Base-by-base conservation (phyloP, 2,888 invertebrate species). In the Drosophila greeni region DNA sequence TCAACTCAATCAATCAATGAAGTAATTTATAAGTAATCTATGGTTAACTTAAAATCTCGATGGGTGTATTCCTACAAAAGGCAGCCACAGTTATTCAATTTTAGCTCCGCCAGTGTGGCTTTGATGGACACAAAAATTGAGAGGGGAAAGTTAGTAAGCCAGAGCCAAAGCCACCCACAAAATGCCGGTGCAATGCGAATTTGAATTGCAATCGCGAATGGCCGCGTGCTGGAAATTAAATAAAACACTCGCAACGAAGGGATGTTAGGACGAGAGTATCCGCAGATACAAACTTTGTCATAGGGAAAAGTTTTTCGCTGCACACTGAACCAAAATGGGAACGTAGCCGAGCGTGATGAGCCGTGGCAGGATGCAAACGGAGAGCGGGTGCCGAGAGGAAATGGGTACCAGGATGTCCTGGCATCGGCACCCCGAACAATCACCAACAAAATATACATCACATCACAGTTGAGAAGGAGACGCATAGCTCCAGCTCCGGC, bases 171-270 rank as follows among this genome's bases (percentile, higher is more conserved):
- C 40, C 33, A 14, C 11, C 12, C 34, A 18, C 20, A 23, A 31
- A 55, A 66, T 66, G 49, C 48, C 23, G 24, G 23, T 49, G 60
- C 53, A 49, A 53, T 60, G 55, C 52, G 45, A 56, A 54, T 66
- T 68, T 55, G 51, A 79, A 75, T 64, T 68, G 60, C 69, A 74
- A 80, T 69, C 62, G 52, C 64, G 72, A 80, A 58, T 69, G 59
- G 56, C 57, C 69, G 69, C 66, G 57, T 55, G 39, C 52, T 60
- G 65, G 36, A 72, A 81, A 67, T 80, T 77, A 72, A 74, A 81
- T 72, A 66, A 74, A 72, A 73, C 37, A 55, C 62, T 70, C 62
- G 65, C 62, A 64, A 26, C 51, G 47, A 47, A 8, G 26, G 73
- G 66, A 61, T 40, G 53, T 48, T 52, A 67, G 66, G 33, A 65